Conservation (phyloP, 1,140 invertebrate genomes). For the Pseudobourletiella spinata region DNA sequence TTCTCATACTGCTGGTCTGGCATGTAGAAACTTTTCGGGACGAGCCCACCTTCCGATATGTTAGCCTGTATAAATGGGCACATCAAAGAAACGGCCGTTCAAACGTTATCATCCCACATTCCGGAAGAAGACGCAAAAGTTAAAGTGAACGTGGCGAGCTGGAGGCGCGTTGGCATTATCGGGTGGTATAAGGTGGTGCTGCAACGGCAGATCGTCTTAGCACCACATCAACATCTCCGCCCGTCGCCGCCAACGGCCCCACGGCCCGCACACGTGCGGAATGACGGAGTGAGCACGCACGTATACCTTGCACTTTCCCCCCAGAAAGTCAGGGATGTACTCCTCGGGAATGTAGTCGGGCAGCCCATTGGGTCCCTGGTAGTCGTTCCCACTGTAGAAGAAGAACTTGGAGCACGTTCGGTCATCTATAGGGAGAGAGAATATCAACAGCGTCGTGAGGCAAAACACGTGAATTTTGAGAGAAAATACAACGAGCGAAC, state of each 20-base stretch:
- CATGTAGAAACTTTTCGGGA: slow-evolving; percentile 81
- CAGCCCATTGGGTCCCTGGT: slow-evolving; percentile 64
- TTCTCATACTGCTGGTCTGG: slow-evolving; percentile 53
- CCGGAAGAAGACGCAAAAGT: not conserved
- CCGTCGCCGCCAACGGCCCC: no score
- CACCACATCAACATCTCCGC: no score
- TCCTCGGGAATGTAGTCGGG: slow-evolving; percentile 77
- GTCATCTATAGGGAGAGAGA: slow-evolving; percentile 57
- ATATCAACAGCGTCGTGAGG: no score
- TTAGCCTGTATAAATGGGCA: slow-evolving; percentile 56
- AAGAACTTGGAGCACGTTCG: slow-evolving; percentile 90
- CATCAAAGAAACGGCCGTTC: no score
- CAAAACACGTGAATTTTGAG: slow-evolving; percentile 9
- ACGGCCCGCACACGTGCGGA: no score
- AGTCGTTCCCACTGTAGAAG: slow-evolving; percentile 76
- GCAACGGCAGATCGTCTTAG: no score
- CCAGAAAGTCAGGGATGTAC: slow-evolving; percentile 84
- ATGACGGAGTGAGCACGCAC: no score
- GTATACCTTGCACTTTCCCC: slow-evolving; percentile 78
- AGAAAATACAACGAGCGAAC: no score
- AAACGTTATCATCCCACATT: no score
- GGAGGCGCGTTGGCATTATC: no score
- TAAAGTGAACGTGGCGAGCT: not conserved
- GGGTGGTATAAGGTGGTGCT: no score
- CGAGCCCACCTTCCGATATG: slow-evolving; percentile 74